These are phyloP conservation scores for Andrena praecox DNA, from an alignment of 2,888 invertebrate species.

Conservation along the genomic window DNA sequence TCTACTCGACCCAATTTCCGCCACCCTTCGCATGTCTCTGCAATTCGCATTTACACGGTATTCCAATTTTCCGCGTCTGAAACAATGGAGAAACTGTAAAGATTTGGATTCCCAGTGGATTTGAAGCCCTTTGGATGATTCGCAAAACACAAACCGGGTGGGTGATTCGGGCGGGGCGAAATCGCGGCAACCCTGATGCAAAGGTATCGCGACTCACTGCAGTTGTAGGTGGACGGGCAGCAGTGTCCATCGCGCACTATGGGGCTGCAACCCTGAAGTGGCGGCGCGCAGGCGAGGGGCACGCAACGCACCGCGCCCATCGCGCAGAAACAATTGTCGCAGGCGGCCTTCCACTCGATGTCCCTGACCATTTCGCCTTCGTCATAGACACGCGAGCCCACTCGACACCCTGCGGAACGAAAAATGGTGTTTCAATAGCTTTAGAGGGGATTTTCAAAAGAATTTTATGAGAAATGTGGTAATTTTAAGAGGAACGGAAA, in stretches of 20 bases:
- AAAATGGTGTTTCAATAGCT: neutral
- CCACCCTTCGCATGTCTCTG: no score
- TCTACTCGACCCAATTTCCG: no score
- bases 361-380: conserved; percentile 91
- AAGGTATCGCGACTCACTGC: conserved; percentile 86
- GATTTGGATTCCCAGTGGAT: neutral
- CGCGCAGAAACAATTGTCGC: conserved; percentile 93
- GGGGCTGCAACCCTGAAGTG: conserved; percentile 91
- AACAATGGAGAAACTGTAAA: neutral
- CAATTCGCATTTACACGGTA: no score
- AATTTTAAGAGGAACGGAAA: neutral
- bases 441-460: neutral
- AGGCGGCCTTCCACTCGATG: conserved; percentile 86
- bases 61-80: no score
- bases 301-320: conserved; percentile 91
- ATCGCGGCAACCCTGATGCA: conserved; percentile 57
- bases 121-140: neutral
- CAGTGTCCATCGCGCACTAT: conserved; percentile 92
- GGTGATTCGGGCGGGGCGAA: conserved; percentile 44
- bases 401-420: conserved; percentile 87
- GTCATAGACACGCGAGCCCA: conserved; percentile 87
- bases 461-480: neutral
- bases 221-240: conserved; percentile 94
- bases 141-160: conserved; percentile 54
- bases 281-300: conserved; percentile 91